Evolutionary conservation across 2,113 vertebrate species (phyloP), one percentile per base, ranked within the genome.

Genomic region (Lanius collurio): DNA sequence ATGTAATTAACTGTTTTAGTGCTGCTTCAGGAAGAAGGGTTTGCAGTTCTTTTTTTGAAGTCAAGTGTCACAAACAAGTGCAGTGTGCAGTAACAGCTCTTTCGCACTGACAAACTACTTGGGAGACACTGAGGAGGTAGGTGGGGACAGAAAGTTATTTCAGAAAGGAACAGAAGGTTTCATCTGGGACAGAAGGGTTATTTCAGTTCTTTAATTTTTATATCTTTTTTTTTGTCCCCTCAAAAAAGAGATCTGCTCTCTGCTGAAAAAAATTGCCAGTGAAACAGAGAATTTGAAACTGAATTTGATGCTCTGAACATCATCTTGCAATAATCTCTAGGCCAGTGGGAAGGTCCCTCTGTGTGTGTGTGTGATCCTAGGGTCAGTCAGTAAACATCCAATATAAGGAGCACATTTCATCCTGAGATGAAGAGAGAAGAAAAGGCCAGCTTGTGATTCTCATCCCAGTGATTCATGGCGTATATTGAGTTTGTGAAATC

Each of bases 1-100:
- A 63, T 42, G 74, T 89, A 93, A 94, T 95, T 95, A 95, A 95
- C 95, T 93, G 62, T 89, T 95, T 92, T 89, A 89, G 63, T 81
- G 71, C 91, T 95, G 95, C 87, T 93, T 84, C 62, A 76, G 94
- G 50, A 93, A 85, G 62, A 93, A 37, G 47, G n/a, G 12, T 76
- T 76, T 87, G 57, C 39, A 65, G 53, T 24, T 87, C 35, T 71
- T 78, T 23, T 57, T 89, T 73, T 75, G 49, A 76, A 96, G 77
- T 71, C 17, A 64, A 83, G 68, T 46, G 81, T 83, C 1, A 2
- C 23, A 74, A 76, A 41, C 47, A 23, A 5, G 17, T 83, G 71
- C 82, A 49, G 30, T 37, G 35, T 63, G 44, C 26, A 81, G 1
- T 56, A 64, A 41, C 31, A 63, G 41, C 56, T 89, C 35, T 68